Evolutionary conservation across 2,113 vertebrate species (phyloP).

Genomic region (Condylura cristata): DNA sequence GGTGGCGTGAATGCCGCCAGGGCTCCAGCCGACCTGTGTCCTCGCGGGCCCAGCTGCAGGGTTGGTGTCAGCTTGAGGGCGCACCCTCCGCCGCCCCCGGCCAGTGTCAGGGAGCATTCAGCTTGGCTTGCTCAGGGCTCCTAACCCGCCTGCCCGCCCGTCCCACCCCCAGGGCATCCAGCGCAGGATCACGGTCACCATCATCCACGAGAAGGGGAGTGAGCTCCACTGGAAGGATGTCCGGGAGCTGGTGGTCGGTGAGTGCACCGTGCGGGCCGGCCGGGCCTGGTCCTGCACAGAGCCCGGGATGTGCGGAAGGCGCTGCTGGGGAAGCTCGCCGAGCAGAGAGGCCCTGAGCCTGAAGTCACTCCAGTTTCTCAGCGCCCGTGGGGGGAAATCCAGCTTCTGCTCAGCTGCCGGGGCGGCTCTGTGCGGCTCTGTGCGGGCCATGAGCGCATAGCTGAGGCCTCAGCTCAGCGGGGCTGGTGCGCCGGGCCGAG

Average conservation of each 20-base stretch:
- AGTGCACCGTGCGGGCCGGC: constrained; percentile 71
- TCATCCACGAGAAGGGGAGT: constrained; percentile 97
- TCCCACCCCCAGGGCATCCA: constrained; percentile 93
- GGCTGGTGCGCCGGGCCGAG: too few species aligned
- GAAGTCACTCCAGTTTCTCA: neutral
- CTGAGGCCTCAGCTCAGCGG: neutral
- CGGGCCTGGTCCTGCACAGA: neutral
- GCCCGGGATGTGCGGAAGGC: neutral
- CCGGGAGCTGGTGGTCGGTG: constrained; percentile 97
- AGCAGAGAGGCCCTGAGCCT: neutral
- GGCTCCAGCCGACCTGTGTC: neutral
- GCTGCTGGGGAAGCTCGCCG: neutral
- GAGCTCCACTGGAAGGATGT: constrained; percentile 99
- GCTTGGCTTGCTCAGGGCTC: too few species aligned
- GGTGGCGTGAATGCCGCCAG: neutral
- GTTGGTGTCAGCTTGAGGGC: neutral
- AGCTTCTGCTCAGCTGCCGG: neutral
- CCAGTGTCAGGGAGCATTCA: too few species aligned
- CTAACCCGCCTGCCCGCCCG: neutral
- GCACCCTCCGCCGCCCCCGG: too few species aligned
- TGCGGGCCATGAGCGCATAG: neutral
- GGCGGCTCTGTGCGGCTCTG: neutral
- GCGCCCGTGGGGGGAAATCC: neutral
- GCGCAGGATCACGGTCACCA: constrained; percentile 96
- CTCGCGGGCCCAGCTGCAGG: neutral